Percentiles rank a stretch among this genome's conserved stretches.
These are phyloP conservation scores for Spilarctia lutea DNA, from an alignment of 2,888 invertebrate genomes.

Conservation along the genomic window DNA sequence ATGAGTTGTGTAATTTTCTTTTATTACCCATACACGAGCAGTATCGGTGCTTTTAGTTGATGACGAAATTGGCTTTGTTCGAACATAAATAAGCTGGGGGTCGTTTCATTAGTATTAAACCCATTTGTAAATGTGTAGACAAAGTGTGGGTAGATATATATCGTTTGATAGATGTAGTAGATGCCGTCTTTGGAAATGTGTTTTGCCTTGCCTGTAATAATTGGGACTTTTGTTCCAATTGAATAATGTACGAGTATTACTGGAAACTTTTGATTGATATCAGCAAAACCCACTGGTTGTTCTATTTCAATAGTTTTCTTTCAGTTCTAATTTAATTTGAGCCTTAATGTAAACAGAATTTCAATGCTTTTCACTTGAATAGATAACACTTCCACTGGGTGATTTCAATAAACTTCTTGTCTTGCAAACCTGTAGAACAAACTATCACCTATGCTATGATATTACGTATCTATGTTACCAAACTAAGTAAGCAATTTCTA, in stretches of 20 bases:
- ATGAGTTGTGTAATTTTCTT: conserved; percentile 57
- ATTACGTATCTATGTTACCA: too few relatives aligned
- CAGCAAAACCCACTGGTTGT: neutral
- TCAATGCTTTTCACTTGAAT: neutral
- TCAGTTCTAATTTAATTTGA: neutral
- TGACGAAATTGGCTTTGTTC: conserved; percentile 56
- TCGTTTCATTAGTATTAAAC: conserved; percentile 54
- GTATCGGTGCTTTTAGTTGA: conserved; percentile 57
- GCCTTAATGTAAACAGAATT: neutral
- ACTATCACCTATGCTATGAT: too few relatives aligned
- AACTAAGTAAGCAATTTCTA: neutral
- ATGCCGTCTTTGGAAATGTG: neutral
- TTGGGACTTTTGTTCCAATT: neutral
- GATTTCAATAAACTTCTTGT: neutral
- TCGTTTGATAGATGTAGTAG: conserved; percentile 12
- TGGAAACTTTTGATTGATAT: neutral
- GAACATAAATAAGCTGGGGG: conserved; percentile 49
- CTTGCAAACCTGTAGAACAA: neutral
- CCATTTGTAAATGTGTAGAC: conserved; percentile 40
- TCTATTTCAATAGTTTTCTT: neutral
- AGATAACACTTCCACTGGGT: neutral
- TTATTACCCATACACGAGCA: conserved; percentile 56
- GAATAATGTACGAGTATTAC: neutral
- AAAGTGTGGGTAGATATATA: conserved; percentile 33
- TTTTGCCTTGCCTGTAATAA: neutral